A percentile compares a stretch with the other conserved stretches of the same genome.
These are phyloP conservation scores for Xylota sylvarum DNA, from an alignment of 2,888 invertebrate genomes.

Conservation along the genomic window DNA sequence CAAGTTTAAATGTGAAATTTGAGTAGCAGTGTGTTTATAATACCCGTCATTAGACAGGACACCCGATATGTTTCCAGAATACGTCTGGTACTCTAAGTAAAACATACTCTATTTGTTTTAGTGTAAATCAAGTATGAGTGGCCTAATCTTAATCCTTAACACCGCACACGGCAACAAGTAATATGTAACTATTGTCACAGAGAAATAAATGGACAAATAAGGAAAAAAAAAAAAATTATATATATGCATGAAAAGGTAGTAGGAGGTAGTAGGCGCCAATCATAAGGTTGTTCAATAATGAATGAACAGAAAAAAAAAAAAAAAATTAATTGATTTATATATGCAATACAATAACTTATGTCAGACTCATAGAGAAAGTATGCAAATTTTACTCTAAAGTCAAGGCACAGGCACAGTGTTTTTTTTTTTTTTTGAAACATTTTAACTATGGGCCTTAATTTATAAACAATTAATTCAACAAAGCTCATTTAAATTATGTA, in stretches of 20 bases:
- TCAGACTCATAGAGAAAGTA: constrained; percentile 2
- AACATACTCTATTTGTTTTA: no score
- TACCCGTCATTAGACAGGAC: background rate
- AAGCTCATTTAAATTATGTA: no score
- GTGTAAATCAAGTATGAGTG: no score
- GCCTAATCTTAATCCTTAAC: background rate
- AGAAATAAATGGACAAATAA: background rate
- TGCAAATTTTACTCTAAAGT: background rate
- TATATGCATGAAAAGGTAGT: background rate
- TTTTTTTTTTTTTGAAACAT: background rate
- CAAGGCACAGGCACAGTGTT: background rate
- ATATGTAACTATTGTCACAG: constrained; percentile 2
- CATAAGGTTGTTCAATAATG: background rate
- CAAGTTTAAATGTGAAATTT: background rate
- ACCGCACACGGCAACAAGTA: constrained; percentile 9
- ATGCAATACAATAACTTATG: background rate
- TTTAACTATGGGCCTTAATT: background rate
- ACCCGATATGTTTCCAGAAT: no score
- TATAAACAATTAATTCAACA: background rate
- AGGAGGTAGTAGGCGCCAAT: background rate
- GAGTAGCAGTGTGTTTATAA: background rate
- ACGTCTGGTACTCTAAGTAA: no score
- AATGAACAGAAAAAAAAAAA: background rate
- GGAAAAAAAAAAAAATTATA: background rate
- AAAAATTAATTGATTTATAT: background rate